Evolutionary conservation across 1,140 invertebrate genomes (phyloP), one percentile per base, ranked within the genome.

Genomic region (Drosophila littoralis): DNA sequence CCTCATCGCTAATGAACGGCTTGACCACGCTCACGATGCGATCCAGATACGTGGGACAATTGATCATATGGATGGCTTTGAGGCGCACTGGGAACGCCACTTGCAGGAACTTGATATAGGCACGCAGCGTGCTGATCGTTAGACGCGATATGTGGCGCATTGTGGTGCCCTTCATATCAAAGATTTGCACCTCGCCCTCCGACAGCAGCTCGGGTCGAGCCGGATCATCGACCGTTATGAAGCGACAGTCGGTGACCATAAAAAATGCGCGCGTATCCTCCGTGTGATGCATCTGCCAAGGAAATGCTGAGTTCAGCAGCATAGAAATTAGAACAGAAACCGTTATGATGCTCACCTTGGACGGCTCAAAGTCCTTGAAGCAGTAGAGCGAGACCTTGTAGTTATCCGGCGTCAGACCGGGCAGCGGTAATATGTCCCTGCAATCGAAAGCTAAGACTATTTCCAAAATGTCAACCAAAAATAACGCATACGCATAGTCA

Each of bases 61-160:
- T 95, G 40, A 96, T 93, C 65, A 96, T 94, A 91, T 97, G 96
- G 42, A 97, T 95, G 72, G 95, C 95, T 81, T 96, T 96, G 61
- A 97, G 93, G 75, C 95, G 93, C 42, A 96, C 94, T 0, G 96
- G 96, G 78, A 96, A 95, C 0, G 95, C 95, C 92, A 96, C 95
- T 95, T 97, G 93, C 13, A 91, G 71, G 72, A 92, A 92, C 45
- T 84, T 85, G 10, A 92, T 73, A 69, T 91, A 91, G 7, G 81
- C 81, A 2, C 91, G 74, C n/a, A 96, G 79, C 22, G 94, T 94
- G 1, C 93, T 93, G 36, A 96, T 92, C 59, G 94, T 94, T 17
- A 96, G 82, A 84, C 94, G 94, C 7, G 94, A 93, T 8, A 95
- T 92, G 71, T 96, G 95, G 42, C 94, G 94, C 50, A 96, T 90